These are phyloP conservation scores for Ectropis grisescens DNA, from an alignment of 1,140 invertebrate species.

Conservation along the genomic window DNA sequence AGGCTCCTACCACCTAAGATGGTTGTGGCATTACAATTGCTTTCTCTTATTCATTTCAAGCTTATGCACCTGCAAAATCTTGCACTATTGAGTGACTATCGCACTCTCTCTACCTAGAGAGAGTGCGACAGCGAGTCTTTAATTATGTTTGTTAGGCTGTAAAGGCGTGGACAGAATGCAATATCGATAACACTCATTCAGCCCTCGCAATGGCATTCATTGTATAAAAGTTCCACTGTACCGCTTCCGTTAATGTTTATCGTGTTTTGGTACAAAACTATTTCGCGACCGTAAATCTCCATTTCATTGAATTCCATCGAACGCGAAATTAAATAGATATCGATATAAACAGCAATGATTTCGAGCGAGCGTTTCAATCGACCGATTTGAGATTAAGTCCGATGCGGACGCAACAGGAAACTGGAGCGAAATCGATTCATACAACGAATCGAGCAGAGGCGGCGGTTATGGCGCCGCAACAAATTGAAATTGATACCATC, in stretches of 20 bases:
- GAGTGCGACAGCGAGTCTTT: too few species aligned
- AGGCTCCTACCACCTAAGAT: too few species aligned
- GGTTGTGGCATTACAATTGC: too few species aligned
- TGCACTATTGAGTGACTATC: too few species aligned
- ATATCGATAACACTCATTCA: too few species aligned
- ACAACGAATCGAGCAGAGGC: slow-evolving; percentile 44
- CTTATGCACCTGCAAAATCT: too few species aligned
- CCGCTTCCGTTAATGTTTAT: slow-evolving; percentile 7
- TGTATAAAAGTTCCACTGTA: too few species aligned
- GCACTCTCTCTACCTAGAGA: too few species aligned
- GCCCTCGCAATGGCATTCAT: too few species aligned
- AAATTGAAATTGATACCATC: slow-evolving; percentile 69
- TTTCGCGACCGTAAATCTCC: slow-evolving; percentile 7
- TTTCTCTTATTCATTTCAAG: too few species aligned
- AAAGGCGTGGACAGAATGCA: too few species aligned
- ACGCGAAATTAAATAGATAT: slow-evolving; percentile 33
- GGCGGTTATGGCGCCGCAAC: slow-evolving; percentile 52
- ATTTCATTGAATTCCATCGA: slow-evolving; percentile 12
- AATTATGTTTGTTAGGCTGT: too few species aligned
- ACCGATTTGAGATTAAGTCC: slow-evolving; percentile 48
- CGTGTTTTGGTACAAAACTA: slow-evolving; percentile 5
- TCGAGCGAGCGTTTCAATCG: slow-evolving; percentile 37
- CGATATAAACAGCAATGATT: slow-evolving; percentile 19
- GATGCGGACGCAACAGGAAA: slow-evolving; percentile 52
- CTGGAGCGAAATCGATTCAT: slow-evolving; percentile 57